These are phyloP conservation scores for Pimpla rufipes DNA, from an alignment of 2,888 invertebrate genomes.

Conservation along the genomic window DNA sequence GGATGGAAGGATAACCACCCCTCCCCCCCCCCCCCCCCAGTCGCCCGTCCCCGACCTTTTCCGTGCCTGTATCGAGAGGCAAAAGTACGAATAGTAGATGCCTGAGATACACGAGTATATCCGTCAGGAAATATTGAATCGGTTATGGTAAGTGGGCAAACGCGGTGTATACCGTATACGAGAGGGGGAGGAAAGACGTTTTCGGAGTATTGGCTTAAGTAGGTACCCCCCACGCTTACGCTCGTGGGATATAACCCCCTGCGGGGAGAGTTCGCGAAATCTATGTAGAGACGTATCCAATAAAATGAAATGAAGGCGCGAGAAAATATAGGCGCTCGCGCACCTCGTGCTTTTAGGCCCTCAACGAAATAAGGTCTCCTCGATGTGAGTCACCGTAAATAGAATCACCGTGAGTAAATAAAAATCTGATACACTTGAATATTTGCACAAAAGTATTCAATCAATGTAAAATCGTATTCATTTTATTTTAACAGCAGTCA, in stretches of 20 bases:
- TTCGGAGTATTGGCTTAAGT: constrained; percentile 51
- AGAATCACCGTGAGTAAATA: background rate
- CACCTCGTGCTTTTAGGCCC: background rate
- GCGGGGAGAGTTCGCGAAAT: background rate
- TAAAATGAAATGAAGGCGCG: constrained; percentile 33
- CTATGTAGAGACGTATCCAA: constrained; percentile 39
- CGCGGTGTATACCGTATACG: constrained; percentile 53
- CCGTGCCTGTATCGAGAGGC: constrained; percentile 28
- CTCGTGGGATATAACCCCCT: constrained; percentile 43
- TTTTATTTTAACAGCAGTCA: too few relatives aligned
- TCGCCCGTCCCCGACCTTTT: background rate
- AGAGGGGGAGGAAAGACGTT: constrained; percentile 50
- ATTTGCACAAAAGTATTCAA: background rate
- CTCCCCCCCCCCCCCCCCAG: constrained; percentile 15
- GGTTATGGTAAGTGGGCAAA: constrained; percentile 67
- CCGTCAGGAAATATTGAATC: constrained; percentile 67
- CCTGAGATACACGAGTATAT: constrained; percentile 55
- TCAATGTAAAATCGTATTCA: too few relatives aligned
- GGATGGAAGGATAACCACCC: constrained; percentile 49
- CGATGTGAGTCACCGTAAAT: background rate
- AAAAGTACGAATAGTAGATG: constrained; percentile 47
- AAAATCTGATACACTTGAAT: background rate
- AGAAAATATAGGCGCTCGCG: background rate
- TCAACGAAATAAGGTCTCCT: background rate
- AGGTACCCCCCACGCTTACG: constrained; percentile 15